Conservation (phyloP, 35 echinoderm and acorn worm species). For the Ophiothrix spiculata region DNA sequence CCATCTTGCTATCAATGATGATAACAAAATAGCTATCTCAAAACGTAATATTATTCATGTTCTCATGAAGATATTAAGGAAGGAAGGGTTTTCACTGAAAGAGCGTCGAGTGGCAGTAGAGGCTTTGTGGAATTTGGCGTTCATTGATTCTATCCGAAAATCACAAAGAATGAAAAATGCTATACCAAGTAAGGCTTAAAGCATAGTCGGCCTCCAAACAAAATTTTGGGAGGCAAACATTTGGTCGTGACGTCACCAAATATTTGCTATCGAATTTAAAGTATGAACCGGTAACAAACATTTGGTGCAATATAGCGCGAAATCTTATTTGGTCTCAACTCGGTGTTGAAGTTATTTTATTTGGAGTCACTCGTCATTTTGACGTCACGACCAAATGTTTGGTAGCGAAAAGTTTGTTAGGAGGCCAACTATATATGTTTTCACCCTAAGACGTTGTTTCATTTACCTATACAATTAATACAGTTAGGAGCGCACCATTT, state of each 20-base stretch:
- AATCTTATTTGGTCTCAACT: not conserved
- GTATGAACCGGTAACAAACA: not conserved
- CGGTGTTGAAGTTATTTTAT: not conserved
- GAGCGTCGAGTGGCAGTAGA: not conserved
- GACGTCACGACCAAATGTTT: no score
- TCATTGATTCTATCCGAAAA: not conserved
- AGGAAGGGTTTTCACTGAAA: not conserved
- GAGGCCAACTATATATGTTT: no score
- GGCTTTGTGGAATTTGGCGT: not conserved
- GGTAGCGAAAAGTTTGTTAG: no score
- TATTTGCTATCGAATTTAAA: no score
- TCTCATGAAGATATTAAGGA: not conserved
- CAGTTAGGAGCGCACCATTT: no score
- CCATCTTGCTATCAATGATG: not conserved
- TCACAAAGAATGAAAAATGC: not conserved
- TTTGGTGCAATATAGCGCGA: not conserved
- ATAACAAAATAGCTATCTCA: not conserved
- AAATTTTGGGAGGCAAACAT: no score
- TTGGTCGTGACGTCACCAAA: no score
- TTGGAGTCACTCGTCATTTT: no score
- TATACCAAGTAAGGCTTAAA: not conserved
- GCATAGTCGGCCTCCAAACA: no score
- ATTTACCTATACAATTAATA: no score
- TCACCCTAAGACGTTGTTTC: no score
- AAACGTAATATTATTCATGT: not conserved